Base-by-base conservation (phyloP, 1,140 invertebrate genomes). In the Ruditapes philippinarum region DNA sequence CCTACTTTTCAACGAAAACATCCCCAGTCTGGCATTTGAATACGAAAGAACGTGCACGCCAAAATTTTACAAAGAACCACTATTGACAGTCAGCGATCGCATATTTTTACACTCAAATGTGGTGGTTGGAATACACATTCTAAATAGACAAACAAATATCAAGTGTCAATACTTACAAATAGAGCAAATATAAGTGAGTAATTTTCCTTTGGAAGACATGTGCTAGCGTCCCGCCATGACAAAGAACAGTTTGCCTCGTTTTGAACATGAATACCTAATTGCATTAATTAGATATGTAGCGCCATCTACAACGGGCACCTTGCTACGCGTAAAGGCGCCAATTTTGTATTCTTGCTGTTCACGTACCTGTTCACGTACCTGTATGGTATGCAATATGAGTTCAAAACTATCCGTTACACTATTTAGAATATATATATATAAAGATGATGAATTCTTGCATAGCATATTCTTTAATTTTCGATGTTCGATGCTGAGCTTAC, bases 221-320 rank as follows among this genome's bases (percentile, higher is more conserved):
- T 89, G 87, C 79, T 89, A 89, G 79, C 87, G 87, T 89, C 87
- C 87, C 87, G 87, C 87, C 87, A 89, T 89, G 87, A 89, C 87
- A 89, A 89, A 89, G 87, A 83, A 89, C 78, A 73, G 49, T 74
- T 80, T 74, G 87, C 87, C 87, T 89, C 87, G 87, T 89, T 89
- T 65, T 89, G 87, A 60, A 31, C 31, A 74, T 82, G 87, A 89
- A 89, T 89, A 89, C 87, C 87, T 89, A 89, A 89, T 89, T 89
- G 87, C 87, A 89, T 89, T 89, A 89, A 89, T 89, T 89, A 89
- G 87, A 42, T 76, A 12, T 22, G 36, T 25, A 89, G 87, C 87
- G 87, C 87, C 87, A 73, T 49, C 87, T 89, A 82, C 11, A 17
- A 51, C 79, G 79, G 19, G 87, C 87, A 89, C 87, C 87, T 89